These are phyloP conservation scores for Eristalis arbustorum DNA, from an alignment of 2,888 invertebrate species.

Conservation along the genomic window DNA sequence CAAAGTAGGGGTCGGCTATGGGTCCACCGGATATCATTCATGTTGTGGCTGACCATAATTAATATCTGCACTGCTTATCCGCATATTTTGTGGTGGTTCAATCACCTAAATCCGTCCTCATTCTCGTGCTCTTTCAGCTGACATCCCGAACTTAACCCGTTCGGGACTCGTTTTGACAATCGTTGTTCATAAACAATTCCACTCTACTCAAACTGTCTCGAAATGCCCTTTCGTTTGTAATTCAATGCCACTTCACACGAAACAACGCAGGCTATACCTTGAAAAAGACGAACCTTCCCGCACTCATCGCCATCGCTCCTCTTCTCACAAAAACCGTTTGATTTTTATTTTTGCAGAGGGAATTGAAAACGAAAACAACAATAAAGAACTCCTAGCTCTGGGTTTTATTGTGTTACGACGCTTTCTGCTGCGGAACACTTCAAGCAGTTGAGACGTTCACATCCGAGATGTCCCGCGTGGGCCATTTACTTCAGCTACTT, in stretches of 20 bases:
- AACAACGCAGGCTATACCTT: too few species aligned
- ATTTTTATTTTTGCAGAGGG: background rate
- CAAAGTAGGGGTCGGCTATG: background rate
- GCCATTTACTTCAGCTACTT: constrained; percentile 30
- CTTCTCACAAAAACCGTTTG: background rate
- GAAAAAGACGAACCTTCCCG: background rate
- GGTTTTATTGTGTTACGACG: background rate
- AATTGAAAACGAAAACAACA: background rate
- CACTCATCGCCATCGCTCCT: background rate
- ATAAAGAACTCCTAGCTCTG: background rate
- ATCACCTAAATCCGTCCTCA: background rate
- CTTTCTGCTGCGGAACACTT: constrained; percentile 10
- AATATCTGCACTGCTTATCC: background rate
- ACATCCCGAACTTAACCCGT: too few species aligned
- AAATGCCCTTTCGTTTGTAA: background rate
- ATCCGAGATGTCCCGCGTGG: background rate
- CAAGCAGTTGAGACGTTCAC: constrained; percentile 6
- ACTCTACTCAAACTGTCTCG: background rate
- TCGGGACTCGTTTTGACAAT: background rate
- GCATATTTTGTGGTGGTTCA: too few species aligned
- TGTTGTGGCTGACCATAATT: background rate
- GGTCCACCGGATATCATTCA: background rate
- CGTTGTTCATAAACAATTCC: background rate
- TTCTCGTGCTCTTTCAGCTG: background rate
- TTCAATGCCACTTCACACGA: background rate